Evolutionary conservation across 2,888 invertebrate species (phyloP), one percentile per base, ranked within the genome.

Genomic region (Tetragonisca angustula): DNA sequence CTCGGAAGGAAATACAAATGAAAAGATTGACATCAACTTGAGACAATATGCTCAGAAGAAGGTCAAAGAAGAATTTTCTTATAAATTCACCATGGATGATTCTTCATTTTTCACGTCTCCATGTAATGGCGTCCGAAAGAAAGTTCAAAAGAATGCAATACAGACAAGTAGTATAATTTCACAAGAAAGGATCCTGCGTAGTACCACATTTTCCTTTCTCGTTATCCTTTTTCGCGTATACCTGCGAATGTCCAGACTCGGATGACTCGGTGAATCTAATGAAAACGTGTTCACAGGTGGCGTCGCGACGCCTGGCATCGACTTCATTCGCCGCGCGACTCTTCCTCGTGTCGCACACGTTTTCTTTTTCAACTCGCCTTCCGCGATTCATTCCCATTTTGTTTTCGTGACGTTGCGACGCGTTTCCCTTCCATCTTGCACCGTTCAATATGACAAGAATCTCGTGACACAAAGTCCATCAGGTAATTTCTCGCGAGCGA

Each of bases 301-400:
- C 90, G 88, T 87, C 88, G 78, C 85, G 87, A 87, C 87, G 88
- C 87, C 81, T 27, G 69, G 80, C 83, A 75, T 87, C 88, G 86
- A 72, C 79, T 88, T 91, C 93, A 93, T 90, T 93, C 90, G 88
- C 86, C 85, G 85, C 87, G 90, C 81, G 89, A 87, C 91, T 84
- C 90, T 89, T 89, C 85, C 86, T 86, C 89, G 89, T 86, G 87
- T 85, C 85, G 83, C 85, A 64, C 65, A 54, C 65, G 64, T 64
- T 67, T 49, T 67, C 70, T 17, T 69, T 59, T 64, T n/a, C 9
- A 15, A 70, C 54, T 62, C 62, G 21, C 19, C 50, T 11, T 13
- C 15, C 61, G 71, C 72, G 77, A 59, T 52, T 77, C 27, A 19
- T 62, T 69, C 27, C 19, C 62, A 32, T 59, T 32, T 32, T 56